These are phyloP conservation scores for Tenthredo livida DNA, from an alignment of 2,888 invertebrate species.

Conservation along the genomic window DNA sequence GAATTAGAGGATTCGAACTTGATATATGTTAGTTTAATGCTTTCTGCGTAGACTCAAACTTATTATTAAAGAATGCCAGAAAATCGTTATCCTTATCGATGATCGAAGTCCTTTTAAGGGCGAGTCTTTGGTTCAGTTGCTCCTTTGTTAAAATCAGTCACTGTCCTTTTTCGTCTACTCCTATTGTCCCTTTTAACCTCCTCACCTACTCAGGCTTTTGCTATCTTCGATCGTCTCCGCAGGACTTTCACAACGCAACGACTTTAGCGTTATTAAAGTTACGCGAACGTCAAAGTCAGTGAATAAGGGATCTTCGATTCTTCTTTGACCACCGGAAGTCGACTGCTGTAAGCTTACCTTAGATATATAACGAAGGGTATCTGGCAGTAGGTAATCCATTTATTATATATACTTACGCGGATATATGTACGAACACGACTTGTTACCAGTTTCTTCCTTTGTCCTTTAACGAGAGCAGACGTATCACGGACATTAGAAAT, in stretches of 20 bases:
- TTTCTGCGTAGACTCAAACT: not conserved
- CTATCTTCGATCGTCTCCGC: conserved; percentile 29
- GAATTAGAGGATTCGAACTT: not conserved
- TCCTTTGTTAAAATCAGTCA: conserved; percentile 7
- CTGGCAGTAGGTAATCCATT: not conserved
- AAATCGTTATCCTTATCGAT: conserved; percentile 32
- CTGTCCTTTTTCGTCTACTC: not conserved
- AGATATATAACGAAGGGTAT: conserved; percentile 13
- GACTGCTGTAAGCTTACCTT: conserved; percentile 4
- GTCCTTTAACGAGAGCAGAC: not conserved
- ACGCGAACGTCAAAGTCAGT: conserved; percentile 4
- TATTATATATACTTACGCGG: not conserved
- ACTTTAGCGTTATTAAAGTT: conserved; percentile 37
- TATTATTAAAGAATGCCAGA: not conserved
- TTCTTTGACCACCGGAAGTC: conserved; percentile 26
- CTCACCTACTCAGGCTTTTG: not conserved
- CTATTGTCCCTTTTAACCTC: not conserved
- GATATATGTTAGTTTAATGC: not conserved
- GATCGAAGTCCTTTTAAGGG: not conserved
- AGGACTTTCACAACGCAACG: conserved; percentile 16
- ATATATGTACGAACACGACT: not conserved
- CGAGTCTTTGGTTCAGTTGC: conserved; percentile 35
- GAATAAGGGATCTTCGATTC: not conserved
- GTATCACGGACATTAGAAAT: not conserved
- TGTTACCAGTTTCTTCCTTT: not conserved